Conservation (phyloP, 2,113 vertebrate genomes). For the Trogon melanurus region DNA sequence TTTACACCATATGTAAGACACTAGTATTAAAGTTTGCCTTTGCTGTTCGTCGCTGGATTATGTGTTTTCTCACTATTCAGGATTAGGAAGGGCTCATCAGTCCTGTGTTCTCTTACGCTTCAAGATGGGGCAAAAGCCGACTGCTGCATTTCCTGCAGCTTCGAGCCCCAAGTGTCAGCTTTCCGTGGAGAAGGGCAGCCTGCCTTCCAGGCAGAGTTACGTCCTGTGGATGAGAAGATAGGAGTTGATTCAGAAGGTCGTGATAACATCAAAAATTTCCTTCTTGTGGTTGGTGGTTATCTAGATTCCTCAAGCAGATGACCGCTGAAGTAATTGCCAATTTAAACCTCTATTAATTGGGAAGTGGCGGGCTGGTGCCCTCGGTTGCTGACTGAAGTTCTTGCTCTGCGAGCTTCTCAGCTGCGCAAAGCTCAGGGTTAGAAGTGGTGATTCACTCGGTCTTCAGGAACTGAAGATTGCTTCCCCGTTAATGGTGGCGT, state of each 20-base stretch:
- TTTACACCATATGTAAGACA: background rate
- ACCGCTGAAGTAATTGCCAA: background rate
- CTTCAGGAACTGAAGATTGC: background rate
- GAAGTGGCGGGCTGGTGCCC: background rate
- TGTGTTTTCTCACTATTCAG: background rate
- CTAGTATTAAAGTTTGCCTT: background rate
- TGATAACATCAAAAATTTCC: background rate
- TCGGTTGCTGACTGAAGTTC: background rate
- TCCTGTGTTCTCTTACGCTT: background rate
- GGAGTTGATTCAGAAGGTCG: background rate
- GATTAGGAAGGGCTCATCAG: background rate
- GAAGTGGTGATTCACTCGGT: background rate
- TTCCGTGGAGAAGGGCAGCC: background rate
- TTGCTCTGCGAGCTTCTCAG: background rate
- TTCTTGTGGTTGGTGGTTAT: background rate
- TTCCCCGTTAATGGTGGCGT: background rate
- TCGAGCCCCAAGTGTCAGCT: background rate
- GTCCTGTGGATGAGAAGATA: background rate
- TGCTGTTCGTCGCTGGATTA: background rate
- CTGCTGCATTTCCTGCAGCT: background rate
- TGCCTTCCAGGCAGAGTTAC: background rate
- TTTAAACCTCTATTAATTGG: background rate
- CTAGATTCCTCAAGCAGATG: background rate
- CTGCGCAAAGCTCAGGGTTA: background rate
- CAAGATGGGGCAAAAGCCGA: background rate